A percentile compares a stretch with the other conserved stretches of the same genome.
These are phyloP conservation scores for Alitta virens DNA, from an alignment of 2,888 invertebrate species.

Conservation along the genomic window DNA sequence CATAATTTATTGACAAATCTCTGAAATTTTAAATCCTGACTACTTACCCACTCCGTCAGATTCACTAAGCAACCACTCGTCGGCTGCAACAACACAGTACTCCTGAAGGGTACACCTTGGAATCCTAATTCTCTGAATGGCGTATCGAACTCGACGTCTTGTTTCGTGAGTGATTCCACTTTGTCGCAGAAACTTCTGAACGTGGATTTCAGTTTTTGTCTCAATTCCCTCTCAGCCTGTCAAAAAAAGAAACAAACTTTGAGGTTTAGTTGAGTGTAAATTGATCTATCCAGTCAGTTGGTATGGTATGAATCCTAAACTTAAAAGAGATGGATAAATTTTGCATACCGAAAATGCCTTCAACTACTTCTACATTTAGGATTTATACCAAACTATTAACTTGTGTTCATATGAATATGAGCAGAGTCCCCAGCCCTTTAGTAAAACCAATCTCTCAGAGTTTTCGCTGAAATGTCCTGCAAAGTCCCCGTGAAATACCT, in stretches of 20 bases:
- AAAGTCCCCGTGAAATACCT: no score
- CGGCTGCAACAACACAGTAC: conserved; percentile 92
- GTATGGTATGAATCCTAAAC: no score
- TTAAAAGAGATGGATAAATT: no score
- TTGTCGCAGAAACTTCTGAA: conserved; percentile 99
- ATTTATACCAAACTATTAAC: no score
- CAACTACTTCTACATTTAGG: no score
- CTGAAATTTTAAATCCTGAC: neutral
- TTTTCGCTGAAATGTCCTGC: no score
- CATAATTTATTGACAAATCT: neutral
- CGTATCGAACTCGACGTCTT: conserved; percentile 96
- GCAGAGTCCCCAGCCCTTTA: no score
- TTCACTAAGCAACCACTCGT: conserved; percentile 97
- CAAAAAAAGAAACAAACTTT: conserved; percentile 11
- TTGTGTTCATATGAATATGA: no score
- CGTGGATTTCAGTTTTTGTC: conserved; percentile 94
- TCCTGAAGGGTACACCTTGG: conserved; percentile 94
- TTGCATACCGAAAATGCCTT: no score
- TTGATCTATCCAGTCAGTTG: no score
- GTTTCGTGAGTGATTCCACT: conserved; percentile 90
- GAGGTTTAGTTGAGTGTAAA: no score
- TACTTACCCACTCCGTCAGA: conserved; percentile 85
- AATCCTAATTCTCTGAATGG: conserved; percentile 98
- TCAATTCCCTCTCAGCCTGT: conserved; percentile 85
- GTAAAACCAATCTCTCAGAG: no score